Evolutionary conservation across 2,888 invertebrate species (phyloP).

Genomic region (Melolontha melolontha): DNA sequence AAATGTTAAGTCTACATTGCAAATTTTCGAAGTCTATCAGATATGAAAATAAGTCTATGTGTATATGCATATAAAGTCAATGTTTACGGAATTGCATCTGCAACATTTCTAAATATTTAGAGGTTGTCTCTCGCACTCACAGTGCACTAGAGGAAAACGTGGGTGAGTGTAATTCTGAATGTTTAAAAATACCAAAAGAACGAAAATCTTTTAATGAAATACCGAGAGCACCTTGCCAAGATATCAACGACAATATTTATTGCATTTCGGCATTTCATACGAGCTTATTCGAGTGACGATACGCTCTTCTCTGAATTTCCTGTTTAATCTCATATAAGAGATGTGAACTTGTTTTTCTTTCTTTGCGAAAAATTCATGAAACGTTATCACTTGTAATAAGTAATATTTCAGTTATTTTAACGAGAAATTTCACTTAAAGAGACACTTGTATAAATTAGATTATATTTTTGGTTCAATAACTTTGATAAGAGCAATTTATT

Average conservation of each 20-base stretch:
- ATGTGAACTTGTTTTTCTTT: slow-evolving; percentile 8
- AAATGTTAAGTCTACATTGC: too few species aligned
- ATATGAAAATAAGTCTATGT: too few species aligned
- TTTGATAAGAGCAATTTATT: too few species aligned
- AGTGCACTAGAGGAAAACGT: background rate
- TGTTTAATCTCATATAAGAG: background rate
- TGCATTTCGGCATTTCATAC: slow-evolving; percentile 16
- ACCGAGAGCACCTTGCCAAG: slow-evolving; percentile 16
- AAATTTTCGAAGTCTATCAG: too few species aligned
- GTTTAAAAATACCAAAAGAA: slow-evolving; percentile 24
- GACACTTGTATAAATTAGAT: too few species aligned
- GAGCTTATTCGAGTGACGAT: slow-evolving; percentile 11
- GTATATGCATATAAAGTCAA: background rate
- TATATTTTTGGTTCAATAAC: too few species aligned
- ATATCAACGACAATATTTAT: slow-evolving; percentile 22
- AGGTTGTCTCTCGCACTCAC: background rate
- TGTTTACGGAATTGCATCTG: slow-evolving; percentile 8
- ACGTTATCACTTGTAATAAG: background rate
- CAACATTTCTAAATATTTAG: slow-evolving; percentile 1
- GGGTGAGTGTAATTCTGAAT: slow-evolving; percentile 1
- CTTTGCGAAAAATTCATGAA: background rate
- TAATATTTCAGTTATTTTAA: background rate
- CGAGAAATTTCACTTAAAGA: too few species aligned
- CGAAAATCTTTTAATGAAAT: slow-evolving; percentile 22
- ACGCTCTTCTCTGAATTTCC: background rate